These are phyloP conservation scores for Pseudococcus longispinus DNA, from an alignment of 2,888 invertebrate genomes.

Conservation along the genomic window DNA sequence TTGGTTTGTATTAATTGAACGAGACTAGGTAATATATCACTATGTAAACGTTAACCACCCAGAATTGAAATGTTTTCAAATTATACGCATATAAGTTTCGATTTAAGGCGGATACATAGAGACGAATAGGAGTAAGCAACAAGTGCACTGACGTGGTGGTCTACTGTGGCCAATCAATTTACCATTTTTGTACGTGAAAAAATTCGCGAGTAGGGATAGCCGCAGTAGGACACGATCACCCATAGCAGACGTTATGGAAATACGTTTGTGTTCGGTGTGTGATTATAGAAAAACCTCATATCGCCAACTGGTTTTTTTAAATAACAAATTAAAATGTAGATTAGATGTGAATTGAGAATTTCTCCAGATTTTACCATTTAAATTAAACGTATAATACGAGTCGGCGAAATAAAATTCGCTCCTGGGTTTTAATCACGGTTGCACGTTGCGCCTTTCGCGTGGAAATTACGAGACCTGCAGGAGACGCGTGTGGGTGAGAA, in stretches of 20 bases:
- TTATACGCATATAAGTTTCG: neutral
- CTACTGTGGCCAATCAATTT: neutral
- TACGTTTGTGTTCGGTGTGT: neutral
- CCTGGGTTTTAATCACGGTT: conserved; percentile 8
- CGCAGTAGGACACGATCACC: neutral
- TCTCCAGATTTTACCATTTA: conserved; percentile 2
- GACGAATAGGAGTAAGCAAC: neutral
- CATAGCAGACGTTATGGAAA: neutral
- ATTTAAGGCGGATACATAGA: neutral
- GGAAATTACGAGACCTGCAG: neutral
- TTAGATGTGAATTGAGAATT: conserved; percentile 6
- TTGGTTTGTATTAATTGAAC: neutral
- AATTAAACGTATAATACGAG: conserved; percentile 14
- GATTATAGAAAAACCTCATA: neutral
- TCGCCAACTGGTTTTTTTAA: conserved; percentile 7
- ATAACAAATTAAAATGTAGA: conserved; percentile 23
- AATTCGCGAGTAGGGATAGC: neutral
- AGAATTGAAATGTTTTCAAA: conserved; percentile 11
- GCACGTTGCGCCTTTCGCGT: neutral
- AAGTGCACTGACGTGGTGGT: neutral
- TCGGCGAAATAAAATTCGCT: neutral
- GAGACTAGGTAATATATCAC: conserved; percentile 3
- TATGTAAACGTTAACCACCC: neutral
- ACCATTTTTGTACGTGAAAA: neutral
- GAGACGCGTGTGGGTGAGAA: conserved; percentile 1